Evolutionary conservation across 2,888 invertebrate species (phyloP).

Genomic region (Cephus runcator): DNA sequence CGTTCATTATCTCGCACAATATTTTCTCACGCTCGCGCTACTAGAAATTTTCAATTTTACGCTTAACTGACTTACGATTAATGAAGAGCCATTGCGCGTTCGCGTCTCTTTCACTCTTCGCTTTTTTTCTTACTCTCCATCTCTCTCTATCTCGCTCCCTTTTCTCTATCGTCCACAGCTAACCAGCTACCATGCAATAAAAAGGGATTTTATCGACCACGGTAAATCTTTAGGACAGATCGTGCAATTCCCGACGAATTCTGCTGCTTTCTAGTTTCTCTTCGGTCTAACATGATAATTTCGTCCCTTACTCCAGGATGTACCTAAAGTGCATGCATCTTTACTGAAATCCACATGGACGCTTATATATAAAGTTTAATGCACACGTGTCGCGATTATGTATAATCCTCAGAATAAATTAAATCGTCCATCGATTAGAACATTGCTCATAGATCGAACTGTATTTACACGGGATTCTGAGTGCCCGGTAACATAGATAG

Average conservation of each 20-base stretch:
- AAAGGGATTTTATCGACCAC: background rate
- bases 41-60: constrained; percentile 24
- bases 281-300: background rate
- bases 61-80: constrained; percentile 21
- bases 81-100: constrained; percentile 8
- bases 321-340: background rate
- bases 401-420: background rate
- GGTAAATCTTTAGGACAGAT: background rate
- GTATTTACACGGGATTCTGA: background rate
- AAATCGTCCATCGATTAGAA: background rate
- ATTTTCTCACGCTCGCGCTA: background rate
- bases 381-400: background rate
- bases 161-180: background rate
- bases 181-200: background rate
- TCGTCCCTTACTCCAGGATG: background rate
- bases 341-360: background rate
- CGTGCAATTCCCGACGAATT: background rate
- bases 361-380: background rate
- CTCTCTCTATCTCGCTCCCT: background rate
- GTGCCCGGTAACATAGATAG: background rate
- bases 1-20: background rate
- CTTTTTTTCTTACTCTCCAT: background rate
- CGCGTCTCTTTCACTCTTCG: background rate
- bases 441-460: background rate
- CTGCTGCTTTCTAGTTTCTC: background rate